Evolutionary conservation across 2,888 invertebrate genomes (phyloP).

Genomic region (Boloria selene): DNA sequence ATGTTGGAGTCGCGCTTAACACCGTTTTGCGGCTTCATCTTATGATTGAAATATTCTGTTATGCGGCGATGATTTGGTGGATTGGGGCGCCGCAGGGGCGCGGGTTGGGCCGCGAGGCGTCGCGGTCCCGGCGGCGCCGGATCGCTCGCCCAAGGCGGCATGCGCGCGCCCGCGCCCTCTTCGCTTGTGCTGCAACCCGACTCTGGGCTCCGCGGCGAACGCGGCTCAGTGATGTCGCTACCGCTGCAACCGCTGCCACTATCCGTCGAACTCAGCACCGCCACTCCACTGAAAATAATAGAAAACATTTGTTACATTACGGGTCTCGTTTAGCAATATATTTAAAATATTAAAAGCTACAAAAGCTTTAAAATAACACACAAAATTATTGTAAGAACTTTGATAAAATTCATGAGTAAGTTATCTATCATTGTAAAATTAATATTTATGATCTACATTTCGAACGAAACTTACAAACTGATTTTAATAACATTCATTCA

Average conservation of each 20-base stretch:
- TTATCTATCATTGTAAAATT: no score
- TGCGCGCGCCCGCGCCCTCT: conserved; percentile 73
- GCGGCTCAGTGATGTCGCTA: conserved; percentile 93
- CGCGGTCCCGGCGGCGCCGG: conserved; percentile 76
- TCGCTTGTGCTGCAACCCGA: conserved; percentile 82
- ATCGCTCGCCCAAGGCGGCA: conserved; percentile 78
- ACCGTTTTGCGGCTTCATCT: conserved; percentile 87
- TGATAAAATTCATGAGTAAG: no score
- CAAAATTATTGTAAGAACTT: no score
- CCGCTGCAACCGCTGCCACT: conserved; percentile 86
- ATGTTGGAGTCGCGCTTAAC: conserved; percentile 71
- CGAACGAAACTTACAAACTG: no score
- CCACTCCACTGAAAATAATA: conserved; percentile 88
- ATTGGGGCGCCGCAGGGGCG: conserved; percentile 60
- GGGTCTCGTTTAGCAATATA: not conserved
- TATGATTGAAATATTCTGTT: conserved; percentile 92
- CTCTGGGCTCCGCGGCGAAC: conserved; percentile 90
- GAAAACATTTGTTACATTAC: conserved; percentile 13
- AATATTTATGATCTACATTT: no score
- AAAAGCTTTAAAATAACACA: no score
- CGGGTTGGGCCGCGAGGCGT: conserved; percentile 69
- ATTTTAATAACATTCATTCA: conserved; percentile 12
- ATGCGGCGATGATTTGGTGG: conserved; percentile 88
- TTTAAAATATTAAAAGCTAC: no score
- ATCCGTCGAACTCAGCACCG: conserved; percentile 89